Percentiles rank a stretch among this genome's conserved stretches.
Evolutionary conservation across 1,140 invertebrate species (phyloP).

Genomic region (Leptopilina clavipes): DNA sequence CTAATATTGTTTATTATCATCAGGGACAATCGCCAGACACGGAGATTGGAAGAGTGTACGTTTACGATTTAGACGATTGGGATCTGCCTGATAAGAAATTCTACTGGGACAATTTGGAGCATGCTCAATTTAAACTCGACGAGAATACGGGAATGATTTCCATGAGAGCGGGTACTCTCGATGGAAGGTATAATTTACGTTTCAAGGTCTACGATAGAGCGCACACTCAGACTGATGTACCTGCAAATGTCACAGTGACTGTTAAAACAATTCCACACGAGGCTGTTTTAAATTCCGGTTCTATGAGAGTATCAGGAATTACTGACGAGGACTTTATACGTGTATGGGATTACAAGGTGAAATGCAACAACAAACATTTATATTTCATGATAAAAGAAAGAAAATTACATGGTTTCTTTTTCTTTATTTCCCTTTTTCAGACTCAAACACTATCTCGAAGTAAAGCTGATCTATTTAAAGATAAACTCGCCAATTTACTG

Average conservation of each 20-base stretch:
- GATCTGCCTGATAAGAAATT: slow-evolving; percentile 98
- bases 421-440: slow-evolving; percentile 61
- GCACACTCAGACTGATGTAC: slow-evolving; percentile 93
- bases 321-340: slow-evolving; percentile 97
- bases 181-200: slow-evolving; percentile 88
- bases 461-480: slow-evolving; percentile 90
- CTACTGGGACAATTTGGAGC: slow-evolving; percentile 90
- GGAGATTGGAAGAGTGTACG: slow-evolving; percentile 95
- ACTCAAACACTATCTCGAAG: slow-evolving; percentile 88
- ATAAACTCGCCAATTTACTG: slow-evolving; percentile 89
- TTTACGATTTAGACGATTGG: slow-evolving; percentile 98
- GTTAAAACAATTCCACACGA: slow-evolving; percentile 96
- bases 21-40: slow-evolving; percentile 93
- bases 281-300: slow-evolving; percentile 95
- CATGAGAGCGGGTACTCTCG: slow-evolving; percentile 92
- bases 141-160: slow-evolving; percentile 95
- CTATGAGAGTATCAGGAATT: slow-evolving; percentile 93
- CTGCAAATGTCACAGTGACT: slow-evolving; percentile 93
- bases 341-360: slow-evolving; percentile 91
- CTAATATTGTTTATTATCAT: slow-evolving; percentile 37
- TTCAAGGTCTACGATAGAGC: slow-evolving; percentile 96
- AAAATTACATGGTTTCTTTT: too few relatives aligned
- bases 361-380: too few relatives aligned
- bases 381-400: background rate
- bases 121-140: slow-evolving; percentile 90